Percentiles rank a stretch among this genome's conserved stretches.
phyloP scores from a whole-genome alignment of 2,797 vertebrate species.

The Buphagus erythrorhynchus region DNA sequence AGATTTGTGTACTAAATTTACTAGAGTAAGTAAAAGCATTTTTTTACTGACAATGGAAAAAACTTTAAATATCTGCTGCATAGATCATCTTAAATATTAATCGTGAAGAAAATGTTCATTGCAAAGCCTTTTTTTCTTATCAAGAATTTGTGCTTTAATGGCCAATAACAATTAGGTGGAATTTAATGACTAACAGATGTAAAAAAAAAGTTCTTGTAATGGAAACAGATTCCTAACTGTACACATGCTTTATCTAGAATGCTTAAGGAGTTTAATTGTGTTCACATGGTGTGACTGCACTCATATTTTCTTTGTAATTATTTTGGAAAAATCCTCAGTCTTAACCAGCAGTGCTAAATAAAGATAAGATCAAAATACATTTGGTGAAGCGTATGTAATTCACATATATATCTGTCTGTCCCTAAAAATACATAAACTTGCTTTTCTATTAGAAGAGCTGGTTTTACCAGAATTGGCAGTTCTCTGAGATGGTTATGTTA shows the following conservation, averaged over 20 bases:
- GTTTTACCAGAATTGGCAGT: not conserved
- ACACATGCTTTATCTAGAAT: not conserved
- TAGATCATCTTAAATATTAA: not conserved
- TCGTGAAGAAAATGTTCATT: not conserved
- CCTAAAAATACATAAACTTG: not conserved
- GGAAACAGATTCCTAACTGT: slow-evolving; percentile 1
- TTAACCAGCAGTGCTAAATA: not conserved
- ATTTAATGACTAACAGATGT: slow-evolving; percentile 15
- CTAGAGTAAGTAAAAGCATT: not conserved
- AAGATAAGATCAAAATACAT: not conserved
- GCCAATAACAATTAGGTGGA: not conserved
- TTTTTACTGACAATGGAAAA: not conserved
- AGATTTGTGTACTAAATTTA: not conserved
- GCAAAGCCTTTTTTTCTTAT: not conserved
- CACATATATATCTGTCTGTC: not conserved
- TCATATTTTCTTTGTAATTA: not conserved
- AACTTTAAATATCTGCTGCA: not conserved
- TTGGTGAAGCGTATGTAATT: not conserved
- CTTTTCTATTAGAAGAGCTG: not conserved
- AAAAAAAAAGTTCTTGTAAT: not conserved
- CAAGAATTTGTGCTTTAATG: not conserved
- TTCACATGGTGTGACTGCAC: not conserved
- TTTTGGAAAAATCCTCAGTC: not conserved
- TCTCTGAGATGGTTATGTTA: not conserved
- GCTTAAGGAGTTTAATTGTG: slow-evolving; percentile 4